Evolutionary conservation across 1,140 invertebrate genomes (phyloP).

Genomic region (Calephelis nemesis): DNA sequence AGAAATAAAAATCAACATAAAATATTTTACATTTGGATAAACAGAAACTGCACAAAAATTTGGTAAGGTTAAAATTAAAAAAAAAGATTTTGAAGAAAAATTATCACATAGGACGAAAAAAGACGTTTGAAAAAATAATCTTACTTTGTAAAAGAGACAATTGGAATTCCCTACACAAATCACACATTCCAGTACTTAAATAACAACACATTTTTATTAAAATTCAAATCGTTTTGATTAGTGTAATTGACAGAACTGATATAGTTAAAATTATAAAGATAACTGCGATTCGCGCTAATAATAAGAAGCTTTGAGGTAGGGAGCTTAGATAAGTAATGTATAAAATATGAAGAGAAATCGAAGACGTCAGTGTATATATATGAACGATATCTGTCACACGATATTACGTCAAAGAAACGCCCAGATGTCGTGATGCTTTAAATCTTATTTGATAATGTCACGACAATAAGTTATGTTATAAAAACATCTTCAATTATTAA

Average conservation of each 20-base stretch:
- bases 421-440: conserved; percentile 70
- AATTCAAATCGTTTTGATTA: conserved; percentile 20
- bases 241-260: conserved; percentile 27
- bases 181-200: conserved; percentile 67
- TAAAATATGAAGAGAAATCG: conserved; percentile 63
- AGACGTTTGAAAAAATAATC: conserved; percentile 24
- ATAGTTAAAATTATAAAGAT: conserved; percentile 48
- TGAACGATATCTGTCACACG: conserved; percentile 65
- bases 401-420: conserved; percentile 76
- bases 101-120: background rate
- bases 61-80: too few relatives aligned
- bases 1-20: too few relatives aligned
- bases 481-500: conserved; percentile 35
- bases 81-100: too few relatives aligned
- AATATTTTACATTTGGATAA: too few relatives aligned
- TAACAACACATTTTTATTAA: conserved; percentile 68
- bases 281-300: conserved; percentile 43
- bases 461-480: conserved; percentile 48
- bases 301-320: conserved; percentile 70
- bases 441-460: conserved; percentile 67
- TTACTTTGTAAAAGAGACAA: conserved; percentile 67
- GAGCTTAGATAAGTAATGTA: conserved; percentile 73
- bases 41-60: too few relatives aligned
- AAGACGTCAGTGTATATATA: conserved; percentile 74
- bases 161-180: conserved; percentile 68